These are phyloP conservation scores for Menura novaehollandiae DNA, from an alignment of 2,113 vertebrate species.

Conservation along the genomic window DNA sequence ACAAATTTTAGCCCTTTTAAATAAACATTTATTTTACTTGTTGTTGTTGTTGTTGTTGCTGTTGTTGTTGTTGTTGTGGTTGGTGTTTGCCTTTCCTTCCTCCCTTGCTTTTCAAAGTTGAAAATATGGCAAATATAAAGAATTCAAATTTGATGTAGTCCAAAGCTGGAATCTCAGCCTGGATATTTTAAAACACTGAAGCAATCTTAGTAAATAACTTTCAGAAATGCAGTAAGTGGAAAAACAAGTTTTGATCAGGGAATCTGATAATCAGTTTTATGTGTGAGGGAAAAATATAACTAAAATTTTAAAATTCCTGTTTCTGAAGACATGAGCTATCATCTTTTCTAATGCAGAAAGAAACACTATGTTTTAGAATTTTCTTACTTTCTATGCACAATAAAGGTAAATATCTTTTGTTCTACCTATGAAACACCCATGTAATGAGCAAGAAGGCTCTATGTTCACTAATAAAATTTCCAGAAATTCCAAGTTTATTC, in stretches of 20 bases:
- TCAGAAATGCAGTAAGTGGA: background rate
- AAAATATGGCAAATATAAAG: background rate
- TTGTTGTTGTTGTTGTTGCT: background rate
- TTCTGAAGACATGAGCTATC: background rate
- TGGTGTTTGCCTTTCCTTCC: background rate
- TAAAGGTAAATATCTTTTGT: background rate
- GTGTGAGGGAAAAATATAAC: background rate
- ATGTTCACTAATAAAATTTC: slow-evolving; percentile 23
- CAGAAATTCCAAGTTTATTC: slow-evolving; percentile 35
- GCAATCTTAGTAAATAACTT: background rate
- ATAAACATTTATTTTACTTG: background rate
- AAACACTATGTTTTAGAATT: background rate
- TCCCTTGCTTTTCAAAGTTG: background rate
- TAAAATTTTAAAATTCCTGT: background rate
- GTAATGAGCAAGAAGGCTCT: background rate
- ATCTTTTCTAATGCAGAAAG: background rate
- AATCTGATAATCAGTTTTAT: background rate
- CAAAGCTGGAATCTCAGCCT: background rate
- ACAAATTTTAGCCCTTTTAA: background rate
- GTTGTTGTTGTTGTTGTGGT: background rate
- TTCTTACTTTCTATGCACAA: background rate
- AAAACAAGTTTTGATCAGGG: background rate
- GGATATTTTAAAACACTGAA: background rate
- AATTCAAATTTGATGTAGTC: background rate
- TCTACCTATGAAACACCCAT: background rate